These are phyloP conservation scores for Melopsittacus undulatus DNA, from an alignment of 2,797 vertebrate species.

Conservation along the genomic window DNA sequence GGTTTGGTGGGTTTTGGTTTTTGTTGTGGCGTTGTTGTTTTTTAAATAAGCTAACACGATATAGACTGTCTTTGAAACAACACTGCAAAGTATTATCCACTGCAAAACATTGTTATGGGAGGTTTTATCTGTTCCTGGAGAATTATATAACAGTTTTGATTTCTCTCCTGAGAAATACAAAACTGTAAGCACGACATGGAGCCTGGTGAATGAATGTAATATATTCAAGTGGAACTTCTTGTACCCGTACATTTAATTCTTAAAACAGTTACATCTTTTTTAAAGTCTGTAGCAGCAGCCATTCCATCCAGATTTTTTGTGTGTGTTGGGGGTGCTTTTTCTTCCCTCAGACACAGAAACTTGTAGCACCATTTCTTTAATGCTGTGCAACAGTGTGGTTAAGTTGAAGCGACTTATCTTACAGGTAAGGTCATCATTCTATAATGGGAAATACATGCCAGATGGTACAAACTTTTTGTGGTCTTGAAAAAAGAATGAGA, in stretches of 20 bases:
- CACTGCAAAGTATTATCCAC: not conserved
- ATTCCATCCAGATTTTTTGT: not conserved
- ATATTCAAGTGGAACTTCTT: not conserved
- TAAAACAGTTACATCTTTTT: not conserved
- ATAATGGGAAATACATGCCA: not conserved
- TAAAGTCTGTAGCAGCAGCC: not conserved
- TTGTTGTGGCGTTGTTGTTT: not conserved
- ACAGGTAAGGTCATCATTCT: not conserved
- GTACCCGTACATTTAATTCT: not conserved
- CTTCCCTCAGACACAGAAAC: not conserved
- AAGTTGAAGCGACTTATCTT: not conserved
- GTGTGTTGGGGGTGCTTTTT: not conserved
- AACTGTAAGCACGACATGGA: not conserved
- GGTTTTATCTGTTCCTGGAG: not conserved
- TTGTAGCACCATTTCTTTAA: not conserved
- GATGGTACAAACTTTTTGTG: not conserved
- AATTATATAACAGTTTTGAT: not conserved
- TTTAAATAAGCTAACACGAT: not conserved
- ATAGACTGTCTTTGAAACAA: not conserved
- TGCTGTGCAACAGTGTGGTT: not conserved
- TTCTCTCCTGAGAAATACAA: slow-evolving; percentile 14
- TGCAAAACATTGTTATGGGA: not conserved
- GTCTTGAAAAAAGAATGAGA: not conserved
- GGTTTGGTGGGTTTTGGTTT: not conserved
- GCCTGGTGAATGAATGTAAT: not conserved